phyloP scores from a whole-genome alignment of 2,113 vertebrate genomes.

The Arizona elegans region DNA sequence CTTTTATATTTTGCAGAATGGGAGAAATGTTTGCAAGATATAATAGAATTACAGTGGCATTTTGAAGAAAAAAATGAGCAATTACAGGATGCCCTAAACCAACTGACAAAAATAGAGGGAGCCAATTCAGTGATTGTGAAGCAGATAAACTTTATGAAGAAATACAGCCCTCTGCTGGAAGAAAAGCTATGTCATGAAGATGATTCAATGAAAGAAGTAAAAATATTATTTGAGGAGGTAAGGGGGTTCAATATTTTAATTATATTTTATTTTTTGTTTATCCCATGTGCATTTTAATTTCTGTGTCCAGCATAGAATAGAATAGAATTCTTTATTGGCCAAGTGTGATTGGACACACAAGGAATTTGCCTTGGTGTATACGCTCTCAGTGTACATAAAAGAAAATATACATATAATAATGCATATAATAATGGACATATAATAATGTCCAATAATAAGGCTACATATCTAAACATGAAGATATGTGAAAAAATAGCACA shows the following conservation, averaged over 20 bases:
- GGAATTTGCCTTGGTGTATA: no score
- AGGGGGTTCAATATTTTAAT: background rate
- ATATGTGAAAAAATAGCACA: background rate
- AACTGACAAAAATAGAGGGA: slow-evolving; percentile 53
- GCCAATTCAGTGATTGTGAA: slow-evolving; percentile 63
- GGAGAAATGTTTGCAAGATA: slow-evolving; percentile 66
- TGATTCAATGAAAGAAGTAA: slow-evolving; percentile 47
- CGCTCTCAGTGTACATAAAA: no score
- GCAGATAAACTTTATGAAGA: slow-evolving; percentile 72
- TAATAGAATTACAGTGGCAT: slow-evolving; percentile 70
- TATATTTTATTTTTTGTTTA: background rate
- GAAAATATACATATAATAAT: no score
- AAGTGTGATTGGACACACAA: no score
- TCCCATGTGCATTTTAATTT: background rate
- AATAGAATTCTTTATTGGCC: no score
- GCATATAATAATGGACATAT: no score
- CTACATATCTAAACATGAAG: background rate
- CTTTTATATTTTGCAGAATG: slow-evolving; percentile 65
- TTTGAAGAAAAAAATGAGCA: slow-evolving; percentile 62
- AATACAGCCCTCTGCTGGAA: slow-evolving; percentile 73
- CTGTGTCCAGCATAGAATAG: background rate
- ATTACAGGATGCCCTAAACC: slow-evolving; percentile 51
- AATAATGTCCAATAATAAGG: background rate
- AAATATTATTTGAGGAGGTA: slow-evolving; percentile 67
- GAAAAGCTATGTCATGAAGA: slow-evolving; percentile 72